Base-by-base conservation (phyloP, 53 echinoderm and acorn worm species). In the Crossaster papposus region DNA sequence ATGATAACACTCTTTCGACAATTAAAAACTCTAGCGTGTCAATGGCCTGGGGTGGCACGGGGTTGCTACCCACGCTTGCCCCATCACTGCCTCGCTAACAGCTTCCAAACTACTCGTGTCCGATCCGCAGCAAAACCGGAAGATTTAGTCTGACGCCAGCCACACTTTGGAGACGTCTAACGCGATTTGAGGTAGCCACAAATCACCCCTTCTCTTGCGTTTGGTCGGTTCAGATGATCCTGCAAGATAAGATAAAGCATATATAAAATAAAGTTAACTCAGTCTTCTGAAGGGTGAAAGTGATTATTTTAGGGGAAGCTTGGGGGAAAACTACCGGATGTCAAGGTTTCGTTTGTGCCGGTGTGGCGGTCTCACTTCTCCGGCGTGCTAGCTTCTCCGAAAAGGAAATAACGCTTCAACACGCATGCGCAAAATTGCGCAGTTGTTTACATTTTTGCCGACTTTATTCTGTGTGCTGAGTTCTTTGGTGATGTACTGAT, bases 1-100 rank as follows among this genome's bases (percentile, higher is more conserved):
- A 82, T 82, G 36, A 82, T 82, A 23, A 68, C 64, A 34, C 14
- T 50, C 82, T 82, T 82, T 68, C 82, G 82, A 82, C 82, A 82
- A 82, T 82, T 82, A 82, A 82, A 68, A 82, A 54, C 82, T n/a
- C 44, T 64, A 24, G 65, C 82, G 82, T 82, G 82, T 82, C 82
- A 82, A 65, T 24, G 68, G 17, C 64, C 65, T 23, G 65, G 23
- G 34, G 34, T 35, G 33, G 24, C 35, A 68, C 37, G 24, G 82
- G 38, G 68, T 38, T 38, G 65, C 82, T 37, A 36, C 65, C 82
- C 82, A 82, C 82, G 82, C 82, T 29, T 30, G 62, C 3, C 81
- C 58, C 52, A 26, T 20, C 20, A 11, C 30, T 23, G 37, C 35
- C 37, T 22, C 34, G 26, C 28, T 24, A 38, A 65, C 44, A 36